These are phyloP conservation scores for Poecilia wingei DNA, from an alignment of 2,797 vertebrate genomes.

Conservation along the genomic window DNA sequence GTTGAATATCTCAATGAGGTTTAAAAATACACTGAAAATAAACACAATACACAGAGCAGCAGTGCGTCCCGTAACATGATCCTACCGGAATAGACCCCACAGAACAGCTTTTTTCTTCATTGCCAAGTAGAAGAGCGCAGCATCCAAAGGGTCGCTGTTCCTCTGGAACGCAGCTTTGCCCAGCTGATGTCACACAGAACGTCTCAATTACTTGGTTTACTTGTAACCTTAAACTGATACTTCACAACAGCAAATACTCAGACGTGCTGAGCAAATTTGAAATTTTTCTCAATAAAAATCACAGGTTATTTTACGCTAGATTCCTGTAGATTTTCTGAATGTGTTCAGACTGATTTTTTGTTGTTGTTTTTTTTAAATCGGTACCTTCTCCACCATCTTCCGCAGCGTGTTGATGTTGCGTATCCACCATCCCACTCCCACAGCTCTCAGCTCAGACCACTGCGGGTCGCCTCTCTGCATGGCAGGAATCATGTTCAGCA, in stretches of 20 bases:
- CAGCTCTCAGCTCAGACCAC: slow-evolving; percentile 94
- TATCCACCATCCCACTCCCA: slow-evolving; percentile 98
- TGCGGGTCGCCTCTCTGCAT: slow-evolving; percentile 98
- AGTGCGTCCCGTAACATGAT: not conserved
- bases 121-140: slow-evolving; percentile 95
- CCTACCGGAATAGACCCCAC: slow-evolving; percentile 96
- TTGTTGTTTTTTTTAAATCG: too few relatives aligned
- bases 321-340: not conserved
- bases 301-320: too few relatives aligned
- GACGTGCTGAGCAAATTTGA: not conserved
- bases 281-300: not conserved
- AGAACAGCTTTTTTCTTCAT: slow-evolving; percentile 99
- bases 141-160: slow-evolving; percentile 94
- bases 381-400: slow-evolving; percentile 97
- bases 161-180: slow-evolving; percentile 97
- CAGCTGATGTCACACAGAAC: slow-evolving; percentile 77
- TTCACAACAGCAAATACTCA: not conserved
- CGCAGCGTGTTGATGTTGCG: slow-evolving; percentile 96
- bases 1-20: not conserved
- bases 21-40: not conserved
- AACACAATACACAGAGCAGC: not conserved
- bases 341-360: not conserved
- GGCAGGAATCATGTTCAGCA: slow-evolving; percentile 97
- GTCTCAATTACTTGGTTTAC: not conserved
- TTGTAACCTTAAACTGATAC: not conserved